phyloP scores from a whole-genome alignment of 2,888 invertebrate species.

The Spilosoma lubricipeda region DNA sequence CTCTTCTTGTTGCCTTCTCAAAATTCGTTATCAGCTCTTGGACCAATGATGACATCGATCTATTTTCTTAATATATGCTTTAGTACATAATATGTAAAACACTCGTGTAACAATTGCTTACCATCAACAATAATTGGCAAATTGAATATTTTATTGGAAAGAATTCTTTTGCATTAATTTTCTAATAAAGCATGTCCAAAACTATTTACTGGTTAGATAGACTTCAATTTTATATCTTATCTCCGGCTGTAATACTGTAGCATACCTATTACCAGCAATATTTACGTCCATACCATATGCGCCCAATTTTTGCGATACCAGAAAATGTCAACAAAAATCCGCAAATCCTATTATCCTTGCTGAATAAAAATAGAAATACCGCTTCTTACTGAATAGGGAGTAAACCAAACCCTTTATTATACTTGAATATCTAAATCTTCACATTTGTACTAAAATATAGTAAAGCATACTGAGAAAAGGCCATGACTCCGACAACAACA shows the following conservation, averaged over 20 bases:
- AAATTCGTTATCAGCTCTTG: no score
- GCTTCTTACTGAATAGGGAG: background rate
- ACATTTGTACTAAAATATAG: background rate
- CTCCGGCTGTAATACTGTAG: background rate
- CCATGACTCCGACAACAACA: conserved; percentile 26
- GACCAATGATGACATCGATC: no score
- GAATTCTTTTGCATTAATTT: no score
- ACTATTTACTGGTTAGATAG: background rate
- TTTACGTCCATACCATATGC: background rate
- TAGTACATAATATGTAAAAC: no score
- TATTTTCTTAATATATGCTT: no score
- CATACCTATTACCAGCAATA: background rate
- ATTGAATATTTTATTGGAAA: no score
- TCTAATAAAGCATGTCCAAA: background rate
- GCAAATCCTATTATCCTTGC: background rate
- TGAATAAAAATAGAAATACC: background rate
- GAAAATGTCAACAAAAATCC: background rate
- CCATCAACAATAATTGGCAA: no score
- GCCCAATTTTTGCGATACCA: background rate
- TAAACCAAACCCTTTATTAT: background rate
- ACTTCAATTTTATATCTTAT: background rate
- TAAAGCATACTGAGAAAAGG: background rate
- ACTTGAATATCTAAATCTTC: background rate
- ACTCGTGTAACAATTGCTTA: no score
- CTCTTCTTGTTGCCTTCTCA: no score